Evolutionary conservation across 2,888 invertebrate genomes (phyloP).

Genomic region (Napeogenes inachia): DNA sequence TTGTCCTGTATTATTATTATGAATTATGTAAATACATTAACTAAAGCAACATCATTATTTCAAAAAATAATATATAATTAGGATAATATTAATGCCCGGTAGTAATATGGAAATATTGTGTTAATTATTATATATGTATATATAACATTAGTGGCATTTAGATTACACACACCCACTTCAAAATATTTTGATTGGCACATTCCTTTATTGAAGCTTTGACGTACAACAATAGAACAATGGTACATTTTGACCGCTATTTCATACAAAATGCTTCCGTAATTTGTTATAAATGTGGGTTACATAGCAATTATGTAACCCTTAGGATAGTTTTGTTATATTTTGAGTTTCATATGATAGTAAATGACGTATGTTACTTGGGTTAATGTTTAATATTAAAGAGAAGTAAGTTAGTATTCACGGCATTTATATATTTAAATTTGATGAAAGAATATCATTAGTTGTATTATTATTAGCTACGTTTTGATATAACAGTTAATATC

Average conservation of each 20-base stretch:
- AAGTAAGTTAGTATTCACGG: too few relatives aligned
- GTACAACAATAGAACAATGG: slow-evolving; percentile 49
- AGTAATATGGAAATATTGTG: too few relatives aligned
- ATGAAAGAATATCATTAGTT: too few relatives aligned
- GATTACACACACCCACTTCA: slow-evolving; percentile 9
- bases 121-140: not conserved
- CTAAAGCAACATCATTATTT: too few relatives aligned
- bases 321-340: slow-evolving; percentile 3
- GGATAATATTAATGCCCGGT: too few relatives aligned
- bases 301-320: not conserved
- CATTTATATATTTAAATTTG: too few relatives aligned
- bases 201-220: slow-evolving; percentile 28
- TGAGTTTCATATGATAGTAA: not conserved
- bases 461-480: too few relatives aligned
- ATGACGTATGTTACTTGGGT: not conserved
- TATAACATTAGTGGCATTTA: slow-evolving; percentile 1
- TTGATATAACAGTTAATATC: too few relatives aligned
- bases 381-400: too few relatives aligned
- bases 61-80: too few relatives aligned
- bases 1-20: too few relatives aligned
- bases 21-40: too few relatives aligned
- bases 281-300: slow-evolving; percentile 4
- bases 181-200: slow-evolving; percentile 47
- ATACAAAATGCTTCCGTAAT: slow-evolving; percentile 40
- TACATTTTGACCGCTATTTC: slow-evolving; percentile 40